phyloP scores from a whole-genome alignment of 2,888 invertebrate genomes.

The Patella ulyssiponensis region DNA sequence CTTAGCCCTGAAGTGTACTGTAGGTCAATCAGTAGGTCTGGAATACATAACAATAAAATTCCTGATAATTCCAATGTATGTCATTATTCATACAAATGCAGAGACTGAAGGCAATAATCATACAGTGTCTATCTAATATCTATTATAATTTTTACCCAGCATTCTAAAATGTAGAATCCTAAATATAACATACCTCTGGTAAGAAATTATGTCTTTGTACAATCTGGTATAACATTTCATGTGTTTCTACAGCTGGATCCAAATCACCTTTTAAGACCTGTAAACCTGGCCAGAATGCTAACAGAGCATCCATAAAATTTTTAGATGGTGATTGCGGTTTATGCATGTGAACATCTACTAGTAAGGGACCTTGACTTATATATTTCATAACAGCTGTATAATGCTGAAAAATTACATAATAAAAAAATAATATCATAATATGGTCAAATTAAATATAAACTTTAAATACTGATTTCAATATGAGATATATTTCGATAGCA shows the following conservation, averaged over 20 bases:
- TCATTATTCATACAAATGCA: too few relatives aligned
- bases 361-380: constrained; percentile 93
- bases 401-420: constrained; percentile 77
- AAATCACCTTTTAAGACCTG: constrained; percentile 92
- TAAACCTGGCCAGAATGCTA: constrained; percentile 98
- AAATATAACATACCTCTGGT: constrained; percentile 79
- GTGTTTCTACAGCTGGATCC: constrained; percentile 97
- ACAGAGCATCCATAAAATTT: constrained; percentile 96
- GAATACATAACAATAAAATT: too few relatives aligned
- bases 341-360: constrained; percentile 95
- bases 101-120: too few relatives aligned
- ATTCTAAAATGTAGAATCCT: not conserved
- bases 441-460: too few relatives aligned
- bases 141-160: too few relatives aligned
- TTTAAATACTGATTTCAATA: too few relatives aligned
- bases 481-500: too few relatives aligned
- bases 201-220: constrained; percentile 98
- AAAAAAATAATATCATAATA: too few relatives aligned
- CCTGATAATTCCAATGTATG: too few relatives aligned
- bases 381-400: constrained; percentile 98
- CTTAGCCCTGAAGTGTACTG: too few relatives aligned
- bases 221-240: constrained; percentile 98
- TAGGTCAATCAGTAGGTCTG: too few relatives aligned
- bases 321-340: constrained; percentile 93
- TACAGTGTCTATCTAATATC: too few relatives aligned